These are phyloP conservation scores for Pteromalus puparum DNA, from an alignment of 1,140 invertebrate genomes.

Conservation along the genomic window DNA sequence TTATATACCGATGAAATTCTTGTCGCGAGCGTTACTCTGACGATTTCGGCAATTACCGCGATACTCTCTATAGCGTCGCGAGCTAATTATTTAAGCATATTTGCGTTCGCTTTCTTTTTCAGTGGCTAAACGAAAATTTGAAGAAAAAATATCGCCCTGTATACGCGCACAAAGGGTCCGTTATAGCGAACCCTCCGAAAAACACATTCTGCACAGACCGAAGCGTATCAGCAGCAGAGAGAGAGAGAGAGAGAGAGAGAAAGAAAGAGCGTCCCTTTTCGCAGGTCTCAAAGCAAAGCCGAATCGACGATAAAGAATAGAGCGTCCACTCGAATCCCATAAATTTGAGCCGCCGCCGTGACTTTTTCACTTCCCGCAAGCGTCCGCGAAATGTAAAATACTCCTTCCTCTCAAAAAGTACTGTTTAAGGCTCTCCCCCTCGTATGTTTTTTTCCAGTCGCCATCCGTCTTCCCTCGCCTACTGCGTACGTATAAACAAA, in stretches of 20 bases:
- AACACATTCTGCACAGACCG: too few species aligned
- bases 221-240: too few species aligned
- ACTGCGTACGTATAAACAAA: constrained; percentile 46
- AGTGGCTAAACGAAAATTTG: too few species aligned
- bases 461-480: not conserved
- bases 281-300: not conserved
- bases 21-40: not conserved
- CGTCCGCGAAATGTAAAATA: constrained; percentile 42
- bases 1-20: constrained; percentile 21
- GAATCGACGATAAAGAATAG: constrained; percentile 1
- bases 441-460: constrained; percentile 31
- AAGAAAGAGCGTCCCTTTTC: too few species aligned
- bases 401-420: not conserved
- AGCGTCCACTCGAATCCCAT: constrained; percentile 40
- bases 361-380: not conserved
- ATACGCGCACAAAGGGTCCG: too few species aligned
- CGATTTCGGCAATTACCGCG: not conserved
- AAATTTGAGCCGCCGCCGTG: not conserved
- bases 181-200: not conserved
- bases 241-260: too few species aligned
- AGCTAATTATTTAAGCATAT: too few species aligned
- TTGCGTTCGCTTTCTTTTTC: too few species aligned
- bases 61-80: too few species aligned
- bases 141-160: not conserved
- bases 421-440: not conserved